Evolutionary conservation across 2,888 invertebrate species (phyloP), one percentile per base, ranked within the genome.

Genomic region (Sepioteuthis lessoniana): DNA sequence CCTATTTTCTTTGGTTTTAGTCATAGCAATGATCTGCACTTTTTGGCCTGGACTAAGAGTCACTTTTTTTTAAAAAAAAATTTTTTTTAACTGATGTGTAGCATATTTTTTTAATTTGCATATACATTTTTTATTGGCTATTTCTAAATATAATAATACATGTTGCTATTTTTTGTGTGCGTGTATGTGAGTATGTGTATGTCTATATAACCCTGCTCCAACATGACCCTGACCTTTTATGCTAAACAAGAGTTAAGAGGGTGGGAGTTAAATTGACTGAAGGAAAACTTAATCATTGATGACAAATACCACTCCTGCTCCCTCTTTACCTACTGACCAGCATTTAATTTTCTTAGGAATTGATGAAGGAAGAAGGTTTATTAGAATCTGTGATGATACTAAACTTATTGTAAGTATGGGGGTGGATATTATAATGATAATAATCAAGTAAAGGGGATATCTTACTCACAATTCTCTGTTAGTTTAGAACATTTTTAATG

Each of bases 21-120:
- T 76, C 76, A 76, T 76, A 76, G 76, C 76, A 76, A 76, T 76
- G 35, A 76, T 76, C 76, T 76, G 76, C 76, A 76, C 76, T 76
- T 76, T 55, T 76, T 76, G 76, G 76, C 76, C 76, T 76, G 76
- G 76, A 60, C 13, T 76, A 76, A 76, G 76, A 76, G 76, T 76
- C 76, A 76, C 76, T 76, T 76, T 25, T 55, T 47, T 50, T 50
- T n/a, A n/a, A n/a, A n/a, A n/a, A n/a, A 5, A 42, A 42, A 5
- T 42, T 42, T 35, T 76, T 76, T n/a, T 76, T 76, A n/a, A 76
- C n/a, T 76, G n/a, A 76, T 76, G 35, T 76, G 76, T n/a, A 76
- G 76, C 76, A 35, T 76, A 35, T 35, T 76, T 76, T 76, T 35
- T 42, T n/a, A n/a, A 76, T 76, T 76, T 76, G 76, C 76, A 76